Evolutionary conservation across 2,888 invertebrate species (phyloP).

Genomic region (Thyatira batis): DNA sequence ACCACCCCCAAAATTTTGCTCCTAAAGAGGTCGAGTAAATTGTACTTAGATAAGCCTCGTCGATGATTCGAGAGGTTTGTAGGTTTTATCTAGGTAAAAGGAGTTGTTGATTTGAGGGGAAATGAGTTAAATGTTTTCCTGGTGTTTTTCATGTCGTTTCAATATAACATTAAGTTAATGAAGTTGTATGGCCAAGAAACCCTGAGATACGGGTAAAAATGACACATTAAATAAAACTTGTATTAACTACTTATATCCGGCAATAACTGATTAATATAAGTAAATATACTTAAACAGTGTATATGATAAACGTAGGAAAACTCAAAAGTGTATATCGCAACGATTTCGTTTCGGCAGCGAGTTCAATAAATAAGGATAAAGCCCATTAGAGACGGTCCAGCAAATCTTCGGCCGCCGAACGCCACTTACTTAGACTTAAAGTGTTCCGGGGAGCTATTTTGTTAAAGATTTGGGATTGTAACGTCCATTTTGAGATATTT

Average conservation of each 20-base stretch:
- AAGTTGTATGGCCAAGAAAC: too few species aligned
- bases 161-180: too few species aligned
- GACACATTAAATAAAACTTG: too few species aligned
- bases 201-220: too few species aligned
- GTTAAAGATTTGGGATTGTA: conserved; percentile 77
- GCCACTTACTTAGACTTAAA: conserved; percentile 82
- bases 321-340: conserved; percentile 58
- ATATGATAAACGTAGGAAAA: conserved; percentile 19
- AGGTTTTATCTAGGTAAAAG: background rate
- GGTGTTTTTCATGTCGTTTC: too few species aligned
- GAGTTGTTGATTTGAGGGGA: background rate
- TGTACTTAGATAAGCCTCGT: conserved; percentile 50
- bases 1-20: conserved; percentile 18
- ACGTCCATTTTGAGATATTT: conserved; percentile 68
- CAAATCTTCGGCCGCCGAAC: conserved; percentile 80
- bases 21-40: conserved; percentile 34
- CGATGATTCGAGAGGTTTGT: conserved; percentile 19
- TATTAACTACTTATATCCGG: too few species aligned
- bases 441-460: conserved; percentile 75
- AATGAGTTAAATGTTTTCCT: background rate
- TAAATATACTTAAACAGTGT: too few species aligned
- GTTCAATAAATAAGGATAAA: conserved; percentile 81
- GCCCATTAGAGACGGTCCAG: conserved; percentile 81
- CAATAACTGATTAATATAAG: conserved; percentile 12
- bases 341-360: conserved; percentile 59